phyloP scores from a whole-genome alignment of 2,113 vertebrate genomes.

The Dipodomys spectabilis region DNA sequence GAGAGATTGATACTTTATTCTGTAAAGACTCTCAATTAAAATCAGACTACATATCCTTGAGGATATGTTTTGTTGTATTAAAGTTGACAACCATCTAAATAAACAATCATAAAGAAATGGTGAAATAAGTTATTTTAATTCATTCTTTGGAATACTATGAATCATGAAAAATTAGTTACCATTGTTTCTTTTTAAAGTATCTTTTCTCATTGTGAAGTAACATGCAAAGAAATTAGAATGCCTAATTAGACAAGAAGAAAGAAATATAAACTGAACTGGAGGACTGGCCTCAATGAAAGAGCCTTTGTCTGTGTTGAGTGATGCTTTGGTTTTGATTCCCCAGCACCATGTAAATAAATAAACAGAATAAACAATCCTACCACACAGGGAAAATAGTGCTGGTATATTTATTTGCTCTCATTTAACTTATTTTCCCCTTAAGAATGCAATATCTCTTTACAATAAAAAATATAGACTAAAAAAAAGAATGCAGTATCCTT shows the following conservation, averaged over 20 bases:
- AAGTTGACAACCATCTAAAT: background rate
- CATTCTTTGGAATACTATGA: background rate
- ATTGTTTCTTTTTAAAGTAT: background rate
- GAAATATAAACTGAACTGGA: background rate
- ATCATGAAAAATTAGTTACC: constrained; percentile 40
- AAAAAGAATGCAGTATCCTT: background rate
- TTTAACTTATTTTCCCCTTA: background rate
- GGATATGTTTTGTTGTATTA: background rate
- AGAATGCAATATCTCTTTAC: too few relatives aligned
- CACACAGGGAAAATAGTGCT: background rate
- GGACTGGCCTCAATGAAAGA: too few relatives aligned
- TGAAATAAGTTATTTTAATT: constrained; percentile 38
- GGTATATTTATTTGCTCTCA: constrained; percentile 29
- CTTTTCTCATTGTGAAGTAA: constrained; percentile 20
- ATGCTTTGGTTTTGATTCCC: background rate
- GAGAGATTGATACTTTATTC: background rate
- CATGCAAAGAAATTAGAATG: constrained; percentile 6
- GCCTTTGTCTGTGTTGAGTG: background rate
- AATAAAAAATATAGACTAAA: too few relatives aligned
- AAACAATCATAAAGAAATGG: background rate
- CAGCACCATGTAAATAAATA: background rate
- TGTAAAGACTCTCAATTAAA: background rate
- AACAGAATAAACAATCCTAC: background rate
- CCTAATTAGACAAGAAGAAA: constrained; percentile 19
- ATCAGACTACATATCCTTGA: background rate